Evolutionary conservation across 2,113 vertebrate genomes (phyloP).

Genomic region (Istiophorus platypterus): DNA sequence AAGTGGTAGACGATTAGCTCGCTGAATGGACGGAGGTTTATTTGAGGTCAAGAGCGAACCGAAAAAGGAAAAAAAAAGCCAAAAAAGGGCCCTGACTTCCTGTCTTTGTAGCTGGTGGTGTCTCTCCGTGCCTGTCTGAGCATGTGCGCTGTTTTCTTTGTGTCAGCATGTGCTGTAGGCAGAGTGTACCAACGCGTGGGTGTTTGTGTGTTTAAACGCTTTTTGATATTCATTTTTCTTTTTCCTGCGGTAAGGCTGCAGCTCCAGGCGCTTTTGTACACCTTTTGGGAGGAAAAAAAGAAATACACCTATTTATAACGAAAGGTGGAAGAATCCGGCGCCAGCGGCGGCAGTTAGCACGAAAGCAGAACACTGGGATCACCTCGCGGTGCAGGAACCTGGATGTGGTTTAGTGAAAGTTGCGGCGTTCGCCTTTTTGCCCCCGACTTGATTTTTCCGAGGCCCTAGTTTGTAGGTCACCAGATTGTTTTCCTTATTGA

Average conservation of each 20-base stretch:
- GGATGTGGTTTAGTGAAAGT: neutral
- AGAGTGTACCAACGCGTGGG: slow-evolving; percentile 35
- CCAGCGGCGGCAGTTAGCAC: slow-evolving; percentile 7
- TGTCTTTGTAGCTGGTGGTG: slow-evolving; percentile 46
- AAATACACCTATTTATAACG: slow-evolving; percentile 7
- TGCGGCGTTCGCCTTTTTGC: neutral
- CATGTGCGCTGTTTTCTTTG: slow-evolving; percentile 70
- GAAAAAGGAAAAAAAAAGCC: slow-evolving; percentile 20
- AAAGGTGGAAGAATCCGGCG: slow-evolving; percentile 9
- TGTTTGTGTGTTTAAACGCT: slow-evolving; percentile 31
- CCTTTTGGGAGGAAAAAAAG: slow-evolving; percentile 9
- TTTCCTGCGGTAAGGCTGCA: slow-evolving; percentile 52
- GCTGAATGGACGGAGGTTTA: slow-evolving; percentile 54
- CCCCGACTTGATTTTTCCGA: neutral
- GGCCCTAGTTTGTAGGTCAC: neutral
- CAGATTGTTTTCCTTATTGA: neutral
- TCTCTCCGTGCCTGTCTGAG: slow-evolving; percentile 60
- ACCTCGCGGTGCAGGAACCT: neutral
- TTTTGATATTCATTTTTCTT: slow-evolving; percentile 11
- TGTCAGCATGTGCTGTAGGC: slow-evolving; percentile 63
- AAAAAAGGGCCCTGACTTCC: slow-evolving; percentile 41
- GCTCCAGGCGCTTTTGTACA: slow-evolving; percentile 46
- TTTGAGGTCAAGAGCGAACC: slow-evolving; percentile 59
- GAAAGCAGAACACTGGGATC: neutral
- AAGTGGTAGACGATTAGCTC: slow-evolving; percentile 43